Evolutionary conservation across 2,888 invertebrate species (phyloP).

Genomic region (Rhodophaea formosa): DNA sequence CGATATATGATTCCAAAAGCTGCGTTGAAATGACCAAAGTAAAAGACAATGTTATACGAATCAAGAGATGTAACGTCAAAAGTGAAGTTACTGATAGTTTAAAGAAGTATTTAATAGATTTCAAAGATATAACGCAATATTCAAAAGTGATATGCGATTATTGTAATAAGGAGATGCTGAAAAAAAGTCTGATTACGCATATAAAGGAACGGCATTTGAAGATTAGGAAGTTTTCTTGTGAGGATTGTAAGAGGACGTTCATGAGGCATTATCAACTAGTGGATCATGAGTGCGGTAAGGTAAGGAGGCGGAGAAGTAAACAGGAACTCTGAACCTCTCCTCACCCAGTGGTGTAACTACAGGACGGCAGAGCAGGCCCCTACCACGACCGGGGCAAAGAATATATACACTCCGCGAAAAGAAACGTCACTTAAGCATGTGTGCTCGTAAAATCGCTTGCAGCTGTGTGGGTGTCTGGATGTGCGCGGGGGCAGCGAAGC

Average conservation of each 20-base stretch:
- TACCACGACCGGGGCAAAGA: no score
- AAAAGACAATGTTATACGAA: slow-evolving; percentile 51
- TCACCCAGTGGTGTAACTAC: no score
- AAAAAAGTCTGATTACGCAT: slow-evolving; percentile 58
- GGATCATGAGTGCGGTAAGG: slow-evolving; percentile 49
- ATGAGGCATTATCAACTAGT: slow-evolving; percentile 54
- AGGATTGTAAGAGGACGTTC: slow-evolving; percentile 41
- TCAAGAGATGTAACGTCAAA: slow-evolving; percentile 44
- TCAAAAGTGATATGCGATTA: slow-evolving; percentile 61
- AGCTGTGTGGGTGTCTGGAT: no score
- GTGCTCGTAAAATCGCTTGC: no score
- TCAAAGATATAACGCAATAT: slow-evolving; percentile 43
- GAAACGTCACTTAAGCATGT: no score
- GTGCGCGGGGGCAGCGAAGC: no score
- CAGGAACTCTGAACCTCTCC: background rate
- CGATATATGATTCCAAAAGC: slow-evolving; percentile 42
- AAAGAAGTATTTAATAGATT: slow-evolving; percentile 19
- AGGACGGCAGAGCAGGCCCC: no score
- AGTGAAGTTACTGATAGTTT: slow-evolving; percentile 21
- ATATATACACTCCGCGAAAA: no score
- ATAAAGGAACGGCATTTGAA: slow-evolving; percentile 59
- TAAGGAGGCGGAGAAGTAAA: slow-evolving; percentile 18
- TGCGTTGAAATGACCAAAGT: slow-evolving; percentile 63
- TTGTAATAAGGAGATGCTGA: slow-evolving; percentile 65
- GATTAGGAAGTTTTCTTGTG: slow-evolving; percentile 51